Evolutionary conservation across 2,113 vertebrate genomes (phyloP).

Genomic region (Otolemur garnettii): DNA sequence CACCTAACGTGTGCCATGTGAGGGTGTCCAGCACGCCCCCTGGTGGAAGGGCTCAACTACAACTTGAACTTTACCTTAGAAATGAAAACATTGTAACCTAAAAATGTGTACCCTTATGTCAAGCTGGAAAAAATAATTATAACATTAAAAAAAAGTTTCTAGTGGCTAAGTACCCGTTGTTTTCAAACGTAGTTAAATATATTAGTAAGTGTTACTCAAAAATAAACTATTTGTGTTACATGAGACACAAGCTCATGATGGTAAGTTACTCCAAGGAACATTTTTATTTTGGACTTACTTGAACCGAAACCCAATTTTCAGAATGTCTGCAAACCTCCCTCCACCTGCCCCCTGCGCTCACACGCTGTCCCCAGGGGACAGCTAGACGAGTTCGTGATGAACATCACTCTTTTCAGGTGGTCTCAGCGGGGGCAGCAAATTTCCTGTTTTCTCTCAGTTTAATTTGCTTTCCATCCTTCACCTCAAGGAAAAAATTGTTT

Average conservation of each 20-base stretch:
- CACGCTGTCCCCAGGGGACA: neutral
- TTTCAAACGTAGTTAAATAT: neutral
- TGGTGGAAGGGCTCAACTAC: too few relatives aligned
- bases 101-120: too few relatives aligned
- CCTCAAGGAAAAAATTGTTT: neutral
- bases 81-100: too few relatives aligned
- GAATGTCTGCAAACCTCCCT: neutral
- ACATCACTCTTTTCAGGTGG: neutral
- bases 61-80: too few relatives aligned
- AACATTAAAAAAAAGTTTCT: too few relatives aligned
- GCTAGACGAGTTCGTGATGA: neutral
- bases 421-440: neutral
- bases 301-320: neutral
- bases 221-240: neutral
- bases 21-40: too few relatives aligned
- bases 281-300: slow-evolving; percentile 41
- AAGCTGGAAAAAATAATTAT: too few relatives aligned
- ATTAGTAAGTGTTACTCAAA: neutral
- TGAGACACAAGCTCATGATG: neutral
- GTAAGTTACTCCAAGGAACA: neutral
- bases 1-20: too few relatives aligned
- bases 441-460: neutral
- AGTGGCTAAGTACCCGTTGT: neutral
- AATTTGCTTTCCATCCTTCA: neutral
- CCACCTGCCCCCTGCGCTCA: neutral